Conservation (phyloP, 2,797 vertebrate genomes). For the Mastacembelus armatus region DNA sequence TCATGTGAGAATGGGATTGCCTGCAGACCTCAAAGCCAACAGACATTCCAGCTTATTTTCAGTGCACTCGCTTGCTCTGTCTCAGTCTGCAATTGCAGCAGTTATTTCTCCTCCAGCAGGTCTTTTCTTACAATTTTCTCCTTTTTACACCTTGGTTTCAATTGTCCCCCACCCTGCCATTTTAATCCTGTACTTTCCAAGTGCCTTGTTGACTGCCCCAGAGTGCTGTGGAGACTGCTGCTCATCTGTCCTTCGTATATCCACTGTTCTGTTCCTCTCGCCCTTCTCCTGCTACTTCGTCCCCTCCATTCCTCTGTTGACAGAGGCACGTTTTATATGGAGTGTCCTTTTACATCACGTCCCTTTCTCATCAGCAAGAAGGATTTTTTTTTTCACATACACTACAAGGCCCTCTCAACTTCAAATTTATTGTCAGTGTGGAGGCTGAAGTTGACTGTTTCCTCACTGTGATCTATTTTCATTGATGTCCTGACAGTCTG, state of each 20-base stretch:
- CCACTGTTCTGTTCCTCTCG: slow-evolving; percentile 49
- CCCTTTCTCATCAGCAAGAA: slow-evolving; percentile 80
- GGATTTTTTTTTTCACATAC: slow-evolving; percentile 69
- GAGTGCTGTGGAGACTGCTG: slow-evolving; percentile 57
- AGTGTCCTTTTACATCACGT: slow-evolving; percentile 83
- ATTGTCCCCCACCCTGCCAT: slow-evolving; percentile 24
- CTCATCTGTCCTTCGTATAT: slow-evolving; percentile 66
- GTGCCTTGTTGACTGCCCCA: slow-evolving; percentile 53
- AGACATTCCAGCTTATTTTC: slow-evolving; percentile 43
- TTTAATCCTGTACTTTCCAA: slow-evolving; percentile 55
- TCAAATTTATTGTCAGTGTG: slow-evolving; percentile 82
- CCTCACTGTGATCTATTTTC: slow-evolving; percentile 81
- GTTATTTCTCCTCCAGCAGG: slow-evolving; percentile 34
- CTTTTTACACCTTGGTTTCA: slow-evolving; percentile 35
- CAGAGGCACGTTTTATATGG: slow-evolving; percentile 79
- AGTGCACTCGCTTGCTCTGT: slow-evolving; percentile 1
- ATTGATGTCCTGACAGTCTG: slow-evolving; percentile 74
- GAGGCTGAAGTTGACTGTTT: slow-evolving; percentile 78
- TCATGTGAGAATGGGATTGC: slow-evolving; percentile 45
- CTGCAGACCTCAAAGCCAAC: slow-evolving; percentile 41
- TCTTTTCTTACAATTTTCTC: slow-evolving; percentile 31
- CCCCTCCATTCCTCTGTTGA: slow-evolving; percentile 63
- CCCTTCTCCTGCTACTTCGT: slow-evolving; percentile 44
- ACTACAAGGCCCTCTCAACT: slow-evolving; percentile 73
- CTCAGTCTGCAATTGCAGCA: slow-evolving; percentile 8